phyloP scores from a whole-genome alignment of 2,888 invertebrate species.

The Cheilosia pagana region DNA sequence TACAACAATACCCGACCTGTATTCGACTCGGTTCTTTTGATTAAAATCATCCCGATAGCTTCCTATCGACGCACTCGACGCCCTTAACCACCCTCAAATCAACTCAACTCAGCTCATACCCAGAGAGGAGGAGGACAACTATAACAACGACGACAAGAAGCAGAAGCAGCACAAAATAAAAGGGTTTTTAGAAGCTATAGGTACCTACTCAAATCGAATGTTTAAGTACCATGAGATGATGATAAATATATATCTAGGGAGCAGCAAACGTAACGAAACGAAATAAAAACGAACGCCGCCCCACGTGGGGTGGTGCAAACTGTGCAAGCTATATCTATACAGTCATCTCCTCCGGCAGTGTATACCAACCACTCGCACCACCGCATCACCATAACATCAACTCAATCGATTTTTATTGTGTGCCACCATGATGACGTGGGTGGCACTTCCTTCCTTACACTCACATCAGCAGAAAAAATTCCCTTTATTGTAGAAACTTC shows the following conservation, averaged over 20 bases:
- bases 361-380: slow-evolving; percentile 12
- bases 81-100: slow-evolving; percentile 41
- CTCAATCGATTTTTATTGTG: slow-evolving; percentile 73
- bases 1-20: slow-evolving; percentile 22
- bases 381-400: slow-evolving; percentile 62
- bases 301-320: background rate
- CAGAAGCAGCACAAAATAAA: slow-evolving; percentile 57
- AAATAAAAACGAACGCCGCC: background rate
- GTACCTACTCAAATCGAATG: slow-evolving; percentile 65
- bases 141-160: slow-evolving; percentile 29
- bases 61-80: slow-evolving; percentile 63
- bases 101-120: slow-evolving; percentile 15
- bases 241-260: slow-evolving; percentile 36
- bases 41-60: slow-evolving; percentile 72
- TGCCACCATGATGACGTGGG: slow-evolving; percentile 56
- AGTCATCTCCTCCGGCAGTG: slow-evolving; percentile 21
- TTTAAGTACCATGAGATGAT: slow-evolving; percentile 70
- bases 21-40: slow-evolving; percentile 43
- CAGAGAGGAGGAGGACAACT: slow-evolving; percentile 10
- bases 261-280: slow-evolving; percentile 4
- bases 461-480: slow-evolving; percentile 43
- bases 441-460: slow-evolving; percentile 20
- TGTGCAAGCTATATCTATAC: slow-evolving; percentile 26
- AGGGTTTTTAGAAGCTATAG: slow-evolving; percentile 52
- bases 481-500: background rate